phyloP scores from a whole-genome alignment of 30 jellyfish, hydroid and myxozoan species.

The Hydra vulgaris region DNA sequence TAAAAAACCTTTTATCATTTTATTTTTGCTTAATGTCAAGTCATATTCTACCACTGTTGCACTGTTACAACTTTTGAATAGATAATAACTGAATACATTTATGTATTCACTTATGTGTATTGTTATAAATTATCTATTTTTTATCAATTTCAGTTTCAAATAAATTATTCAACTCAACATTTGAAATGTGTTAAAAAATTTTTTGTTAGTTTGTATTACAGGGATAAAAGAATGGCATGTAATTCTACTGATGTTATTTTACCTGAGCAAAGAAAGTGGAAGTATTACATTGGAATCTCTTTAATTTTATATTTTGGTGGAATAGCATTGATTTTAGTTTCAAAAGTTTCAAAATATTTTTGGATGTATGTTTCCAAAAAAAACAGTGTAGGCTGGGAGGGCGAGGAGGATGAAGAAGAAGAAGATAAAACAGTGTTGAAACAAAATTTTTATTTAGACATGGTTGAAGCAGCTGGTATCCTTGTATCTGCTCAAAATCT shows the following conservation, averaged over 20 bases:
- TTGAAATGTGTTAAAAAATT: no score
- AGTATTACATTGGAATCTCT: not conserved
- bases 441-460: conserved; percentile 61
- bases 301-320: not conserved
- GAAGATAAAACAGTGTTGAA: conserved; percentile 35
- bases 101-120: no score
- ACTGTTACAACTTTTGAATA: no score
- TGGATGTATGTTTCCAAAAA: not conserved
- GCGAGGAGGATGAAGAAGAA: conserved; percentile 20
- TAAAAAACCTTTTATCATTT: no score
- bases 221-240: not conserved
- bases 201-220: no score
- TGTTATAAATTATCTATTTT: no score
- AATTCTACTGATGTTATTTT: not conserved
- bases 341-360: not conserved
- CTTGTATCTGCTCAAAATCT: conserved; percentile 90
- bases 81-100: no score
- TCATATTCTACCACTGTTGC: no score
- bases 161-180: no score
- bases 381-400: not conserved
- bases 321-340: no score
- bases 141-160: no score
- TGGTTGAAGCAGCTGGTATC: conserved; percentile 85
- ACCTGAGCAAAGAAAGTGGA: not conserved
- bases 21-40: no score